Percentiles rank a stretch among this genome's conserved stretches.
Evolutionary conservation across 1,140 invertebrate genomes (phyloP).

Genomic region (Brachionus calyciflorus): DNA sequence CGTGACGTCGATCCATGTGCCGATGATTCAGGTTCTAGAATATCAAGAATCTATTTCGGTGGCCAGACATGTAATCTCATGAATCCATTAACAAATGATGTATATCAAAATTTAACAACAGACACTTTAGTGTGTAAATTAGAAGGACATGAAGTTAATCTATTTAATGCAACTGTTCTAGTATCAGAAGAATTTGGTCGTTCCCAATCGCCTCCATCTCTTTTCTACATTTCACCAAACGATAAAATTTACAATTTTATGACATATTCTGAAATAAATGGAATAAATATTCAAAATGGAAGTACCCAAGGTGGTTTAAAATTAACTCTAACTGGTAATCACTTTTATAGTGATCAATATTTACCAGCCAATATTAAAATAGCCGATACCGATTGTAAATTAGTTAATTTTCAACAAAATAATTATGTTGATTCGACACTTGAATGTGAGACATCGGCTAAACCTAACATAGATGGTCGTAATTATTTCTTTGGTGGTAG

Average conservation of each 20-base stretch:
- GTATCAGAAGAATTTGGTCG: conserved; percentile 34
- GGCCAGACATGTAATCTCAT: conserved; percentile 40
- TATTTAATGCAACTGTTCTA: conserved; percentile 10
- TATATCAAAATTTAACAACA: conserved; percentile 15
- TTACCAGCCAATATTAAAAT: conserved; percentile 5
- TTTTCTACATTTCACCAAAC: conserved; percentile 6
- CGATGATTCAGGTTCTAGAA: neutral
- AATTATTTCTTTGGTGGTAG: conserved; percentile 27
- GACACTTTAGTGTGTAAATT: neutral
- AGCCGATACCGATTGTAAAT: neutral
- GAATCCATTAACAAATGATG: neutral
- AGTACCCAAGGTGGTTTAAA: conserved; percentile 10
- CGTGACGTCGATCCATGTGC: conserved; percentile 24
- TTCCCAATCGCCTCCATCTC: neutral
- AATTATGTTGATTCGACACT: conserved; percentile 7
- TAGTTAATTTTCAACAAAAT: neutral
- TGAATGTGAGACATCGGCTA: neutral
- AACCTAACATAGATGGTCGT: neutral
- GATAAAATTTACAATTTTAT: conserved; percentile 30
- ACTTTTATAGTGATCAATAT: conserved; percentile 39
- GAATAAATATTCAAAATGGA: neutral
- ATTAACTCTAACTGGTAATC: neutral
- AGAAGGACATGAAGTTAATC: conserved; percentile 19
- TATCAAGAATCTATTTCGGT: conserved; percentile 33
- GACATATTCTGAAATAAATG: conserved; percentile 46